Evolutionary conservation across 2,888 invertebrate species (phyloP).

Genomic region (Scaptomyza flava): DNA sequence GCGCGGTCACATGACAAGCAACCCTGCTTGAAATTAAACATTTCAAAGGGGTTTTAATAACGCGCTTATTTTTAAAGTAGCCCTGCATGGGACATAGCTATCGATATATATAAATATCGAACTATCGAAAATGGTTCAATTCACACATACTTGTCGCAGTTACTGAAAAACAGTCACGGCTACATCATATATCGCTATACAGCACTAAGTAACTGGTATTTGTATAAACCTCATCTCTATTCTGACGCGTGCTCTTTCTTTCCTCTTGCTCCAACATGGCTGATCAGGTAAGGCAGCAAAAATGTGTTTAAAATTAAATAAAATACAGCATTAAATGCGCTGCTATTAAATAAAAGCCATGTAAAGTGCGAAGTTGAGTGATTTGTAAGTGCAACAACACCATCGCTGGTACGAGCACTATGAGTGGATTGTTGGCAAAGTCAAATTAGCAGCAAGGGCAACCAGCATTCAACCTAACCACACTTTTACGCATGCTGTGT

Average conservation of each 20-base stretch:
- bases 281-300: conserved; percentile 89
- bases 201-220: conserved; percentile 24
- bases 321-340: conserved; percentile 30
- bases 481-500: conserved; percentile 67
- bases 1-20: background rate
- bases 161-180: background rate
- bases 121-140: too few species aligned
- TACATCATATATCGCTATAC: background rate
- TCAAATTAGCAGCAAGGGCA: conserved; percentile 16
- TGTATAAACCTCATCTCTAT: conserved; percentile 43
- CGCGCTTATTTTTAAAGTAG: background rate
- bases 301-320: conserved; percentile 50
- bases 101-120: background rate
- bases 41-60: background rate
- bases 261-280: conserved; percentile 89
- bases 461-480: conserved; percentile 68
- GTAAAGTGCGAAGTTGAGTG: conserved; percentile 24
- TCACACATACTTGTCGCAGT: background rate
- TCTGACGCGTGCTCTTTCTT: conserved; percentile 77
- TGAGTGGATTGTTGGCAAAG: conserved; percentile 4
- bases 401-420: background rate
- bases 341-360: conserved; percentile 10
- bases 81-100: background rate
- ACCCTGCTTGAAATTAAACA: background rate
- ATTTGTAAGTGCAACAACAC: conserved; percentile 3